Evolutionary conservation across 2,113 vertebrate species (phyloP).

Genomic region (Sander lucioperca): DNA sequence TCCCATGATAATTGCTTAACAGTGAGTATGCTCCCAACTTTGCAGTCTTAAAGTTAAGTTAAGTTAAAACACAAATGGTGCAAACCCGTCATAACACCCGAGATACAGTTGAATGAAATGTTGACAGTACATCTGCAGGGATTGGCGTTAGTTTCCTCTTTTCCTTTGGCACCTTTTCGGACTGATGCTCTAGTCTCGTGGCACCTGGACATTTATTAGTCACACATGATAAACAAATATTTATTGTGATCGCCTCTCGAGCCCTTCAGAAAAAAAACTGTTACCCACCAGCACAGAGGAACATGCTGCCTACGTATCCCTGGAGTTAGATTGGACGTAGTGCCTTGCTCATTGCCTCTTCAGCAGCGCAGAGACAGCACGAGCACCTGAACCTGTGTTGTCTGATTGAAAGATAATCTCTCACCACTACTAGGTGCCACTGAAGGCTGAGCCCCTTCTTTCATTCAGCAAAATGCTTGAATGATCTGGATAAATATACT

Average conservation of each 20-base stretch:
- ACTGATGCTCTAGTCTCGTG: neutral
- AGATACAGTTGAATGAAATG: neutral
- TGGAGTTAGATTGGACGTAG: neutral
- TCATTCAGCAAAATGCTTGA: neutral
- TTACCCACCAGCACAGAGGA: neutral
- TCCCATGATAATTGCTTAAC: neutral
- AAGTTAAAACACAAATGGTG: neutral
- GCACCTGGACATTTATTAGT: neutral
- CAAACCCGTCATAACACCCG: neutral
- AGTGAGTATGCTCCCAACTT: constrained; percentile 6
- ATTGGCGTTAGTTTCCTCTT: neutral
- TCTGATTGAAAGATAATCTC: constrained; percentile 1
- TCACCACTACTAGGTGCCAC: neutral
- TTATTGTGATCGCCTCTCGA: neutral
- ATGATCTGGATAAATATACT: neutral
- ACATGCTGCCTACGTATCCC: neutral
- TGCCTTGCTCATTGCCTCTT: constrained; percentile 16
- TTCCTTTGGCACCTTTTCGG: neutral
- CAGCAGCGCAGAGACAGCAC: constrained; percentile 13
- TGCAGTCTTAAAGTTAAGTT: neutral
- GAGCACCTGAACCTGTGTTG: constrained; percentile 5
- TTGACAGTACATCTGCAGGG: neutral
- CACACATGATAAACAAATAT: neutral
- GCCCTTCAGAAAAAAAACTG: neutral
- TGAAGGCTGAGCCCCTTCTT: neutral